Evolutionary conservation across 1,140 invertebrate species (phyloP).

Genomic region (Mercenaria mercenaria): DNA sequence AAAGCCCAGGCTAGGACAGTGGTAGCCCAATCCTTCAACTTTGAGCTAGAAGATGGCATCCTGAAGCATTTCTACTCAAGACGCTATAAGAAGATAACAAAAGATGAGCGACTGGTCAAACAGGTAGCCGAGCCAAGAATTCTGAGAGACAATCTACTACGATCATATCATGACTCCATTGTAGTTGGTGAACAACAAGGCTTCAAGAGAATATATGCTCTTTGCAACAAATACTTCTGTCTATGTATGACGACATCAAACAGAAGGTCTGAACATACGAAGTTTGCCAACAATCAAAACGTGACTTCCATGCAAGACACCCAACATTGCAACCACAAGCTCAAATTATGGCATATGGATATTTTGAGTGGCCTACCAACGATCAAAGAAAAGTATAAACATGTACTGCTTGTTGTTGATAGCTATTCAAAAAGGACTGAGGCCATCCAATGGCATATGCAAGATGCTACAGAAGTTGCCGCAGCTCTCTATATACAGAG

Average conservation of each 20-base stretch:
- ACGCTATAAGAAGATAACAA: constrained; percentile 31
- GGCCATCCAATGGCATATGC: neutral
- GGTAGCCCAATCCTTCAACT: constrained; percentile 17
- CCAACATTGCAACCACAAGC: neutral
- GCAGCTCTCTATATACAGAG: too few relatives aligned
- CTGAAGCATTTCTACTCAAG: constrained; percentile 24
- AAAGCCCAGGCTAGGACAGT: constrained; percentile 20
- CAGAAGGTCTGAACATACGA: neutral
- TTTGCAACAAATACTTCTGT: constrained; percentile 3
- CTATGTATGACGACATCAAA: neutral
- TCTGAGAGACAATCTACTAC: constrained; percentile 36
- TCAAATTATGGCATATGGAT: too few relatives aligned
- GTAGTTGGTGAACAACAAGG: constrained; percentile 63
- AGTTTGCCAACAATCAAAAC: constrained; percentile 5
- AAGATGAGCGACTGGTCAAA: constrained; percentile 4
- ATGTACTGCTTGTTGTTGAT: too few relatives aligned
- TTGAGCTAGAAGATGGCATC: constrained; percentile 21
- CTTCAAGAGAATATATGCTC: constrained; percentile 50
- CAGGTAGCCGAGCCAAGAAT: constrained; percentile 25
- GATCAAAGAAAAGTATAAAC: too few relatives aligned
- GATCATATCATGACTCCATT: constrained; percentile 56
- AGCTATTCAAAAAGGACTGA: too few relatives aligned
- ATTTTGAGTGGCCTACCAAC: too few relatives aligned
- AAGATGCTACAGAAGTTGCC: neutral
- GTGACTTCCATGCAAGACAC: neutral